These are phyloP conservation scores for Anhinga rufa DNA, from an alignment of 2,113 vertebrate species.

Conservation along the genomic window DNA sequence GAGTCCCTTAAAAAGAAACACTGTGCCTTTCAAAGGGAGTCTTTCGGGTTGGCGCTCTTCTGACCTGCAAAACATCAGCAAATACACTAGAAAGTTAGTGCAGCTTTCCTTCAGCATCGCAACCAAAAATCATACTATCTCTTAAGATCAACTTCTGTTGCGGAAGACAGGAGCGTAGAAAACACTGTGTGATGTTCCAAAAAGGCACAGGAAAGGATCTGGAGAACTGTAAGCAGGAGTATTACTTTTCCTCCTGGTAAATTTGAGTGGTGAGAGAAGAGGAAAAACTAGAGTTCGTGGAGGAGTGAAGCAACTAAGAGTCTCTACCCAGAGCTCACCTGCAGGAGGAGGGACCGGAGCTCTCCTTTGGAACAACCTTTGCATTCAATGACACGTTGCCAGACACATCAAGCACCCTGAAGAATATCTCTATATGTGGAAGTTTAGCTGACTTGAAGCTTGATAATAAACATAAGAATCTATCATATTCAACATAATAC, in stretches of 20 bases:
- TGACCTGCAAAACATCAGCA: not conserved
- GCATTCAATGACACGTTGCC: not conserved
- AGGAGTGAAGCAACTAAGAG: not conserved
- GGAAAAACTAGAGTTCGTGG: not conserved
- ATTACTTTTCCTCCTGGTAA: not conserved
- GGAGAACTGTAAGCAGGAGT: not conserved
- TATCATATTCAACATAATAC: not conserved
- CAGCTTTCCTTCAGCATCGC: not conserved
- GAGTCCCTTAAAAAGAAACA: not conserved
- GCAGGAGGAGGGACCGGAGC: not conserved
- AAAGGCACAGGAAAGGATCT: not conserved
- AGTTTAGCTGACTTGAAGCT: not conserved
- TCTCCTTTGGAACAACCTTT: not conserved
- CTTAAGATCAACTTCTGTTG: not conserved
- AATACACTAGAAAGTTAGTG: not conserved
- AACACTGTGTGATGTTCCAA: not conserved
- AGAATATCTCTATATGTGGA: not conserved
- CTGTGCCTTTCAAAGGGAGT: not conserved
- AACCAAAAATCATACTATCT: not conserved
- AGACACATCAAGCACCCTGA: not conserved
- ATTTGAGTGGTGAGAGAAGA: not conserved
- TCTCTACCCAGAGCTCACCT: not conserved
- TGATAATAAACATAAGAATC: not conserved
- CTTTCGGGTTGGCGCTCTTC: not conserved
- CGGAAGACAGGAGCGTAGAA: not conserved